Base-by-base conservation (phyloP, 2,888 invertebrate genomes). In the Atherix ibis region DNA sequence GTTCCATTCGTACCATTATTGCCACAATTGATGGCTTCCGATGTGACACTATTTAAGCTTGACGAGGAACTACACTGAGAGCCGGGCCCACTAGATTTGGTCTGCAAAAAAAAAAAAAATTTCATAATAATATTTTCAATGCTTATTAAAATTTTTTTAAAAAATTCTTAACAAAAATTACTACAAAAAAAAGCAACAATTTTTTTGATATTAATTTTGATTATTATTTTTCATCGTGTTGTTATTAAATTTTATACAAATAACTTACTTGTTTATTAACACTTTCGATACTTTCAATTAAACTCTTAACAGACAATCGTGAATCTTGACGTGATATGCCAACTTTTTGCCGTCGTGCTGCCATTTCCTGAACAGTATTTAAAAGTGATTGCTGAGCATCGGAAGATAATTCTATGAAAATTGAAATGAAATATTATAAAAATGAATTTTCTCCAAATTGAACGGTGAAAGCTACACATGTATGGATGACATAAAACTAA, bases 231-330 rank as follows among this genome's bases (percentile, higher is more conserved):
- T n/a, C n/a, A n/a, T 13, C 26, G 26, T 13, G 13, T 26, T n/a
- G 5, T 3, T 26, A 26, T n/a, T 10, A 26, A 26, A 13, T 13
- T 5, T n/a, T 14, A n/a, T 26, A 14, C 10, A 16, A 29, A 9
- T 16, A 17, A 18, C 31, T 42, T 40, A 77, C 76, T 47, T 77
- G 76, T 56, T 81, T 82, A 25, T 78, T 79, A 14, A 76, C 77
- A 53, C 80, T 87, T 63, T 92, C 91, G 38, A 92, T 88, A 47
- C 84, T 84, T 54, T 89, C 87, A 40, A 92, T 89, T 18, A 92
- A 65, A 33, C 83, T 83, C 55, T 88, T 89, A 6, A 92, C 92
- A 1, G 88, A 88, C 32, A 88, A 67, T 19, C 84, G 69, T 16
- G 82, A 83, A 52, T 83, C 85, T 42, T 62, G 62, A 4, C 60